Evolutionary conservation across 2,113 vertebrate genomes (phyloP), one percentile per base, ranked within the genome.

Genomic region (Triplophysa rosa): DNA sequence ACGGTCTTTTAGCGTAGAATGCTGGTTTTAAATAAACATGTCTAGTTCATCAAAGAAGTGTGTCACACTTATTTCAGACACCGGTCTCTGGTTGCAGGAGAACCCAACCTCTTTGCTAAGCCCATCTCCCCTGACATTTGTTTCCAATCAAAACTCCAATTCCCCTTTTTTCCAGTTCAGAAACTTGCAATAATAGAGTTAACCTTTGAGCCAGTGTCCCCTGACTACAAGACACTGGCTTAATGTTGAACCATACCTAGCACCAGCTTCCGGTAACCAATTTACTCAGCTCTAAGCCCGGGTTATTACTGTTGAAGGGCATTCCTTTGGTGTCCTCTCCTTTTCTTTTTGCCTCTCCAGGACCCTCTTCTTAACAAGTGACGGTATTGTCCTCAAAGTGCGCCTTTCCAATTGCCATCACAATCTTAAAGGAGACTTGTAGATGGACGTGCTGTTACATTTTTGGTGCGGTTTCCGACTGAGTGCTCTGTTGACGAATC

Each of bases 41-140:
- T 69, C 17, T 2, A 12, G 47, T 40, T 73, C 29, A 9, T 21
- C 37, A 59, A 40, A 62, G 66, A 59, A 13, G 26, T 82, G 14
- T 63, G 33, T 56, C 2, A 67, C 52, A 58, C 45, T 24, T 74
- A 40, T 42, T 74, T 23, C 59, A 42, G 59, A 59, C 79, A 66
- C 69, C 33, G 33, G 42, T 23, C 65, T 74, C 68, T 65, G 71
- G 67, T 76, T 82, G 67, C 70, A 42, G 79, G 66, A 81, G 70
- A 80, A 75, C 82, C 45, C 79, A 73, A 37, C 63, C 76, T 70
- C 42, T 77, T 67, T 40, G 52, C 74, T 76, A 84, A 87, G 85
- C 80, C 85, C 87, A 88, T 92, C 88, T 87, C 83, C 86, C 62
- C 80, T 91, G 89, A 92, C 91, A 92, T 93, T 93, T 93, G 90